Conservation (phyloP, 2,888 invertebrate species). For the Lycocerus yunnanus region DNA sequence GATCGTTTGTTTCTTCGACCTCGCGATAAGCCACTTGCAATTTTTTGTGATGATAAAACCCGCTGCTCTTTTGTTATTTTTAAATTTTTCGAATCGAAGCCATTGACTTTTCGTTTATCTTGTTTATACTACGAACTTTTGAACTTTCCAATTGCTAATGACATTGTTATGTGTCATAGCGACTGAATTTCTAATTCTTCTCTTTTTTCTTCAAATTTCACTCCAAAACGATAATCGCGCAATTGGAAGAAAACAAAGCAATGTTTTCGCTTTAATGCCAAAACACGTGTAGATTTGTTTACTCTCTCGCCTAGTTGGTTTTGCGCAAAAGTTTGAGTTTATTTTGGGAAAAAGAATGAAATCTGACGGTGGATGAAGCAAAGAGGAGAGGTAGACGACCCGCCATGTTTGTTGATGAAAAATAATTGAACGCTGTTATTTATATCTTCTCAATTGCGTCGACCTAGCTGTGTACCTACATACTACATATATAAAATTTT, state of each 20-base stretch:
- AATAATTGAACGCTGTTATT: constrained; percentile 20
- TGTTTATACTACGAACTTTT: constrained; percentile 20
- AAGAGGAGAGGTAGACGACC: constrained; percentile 16
- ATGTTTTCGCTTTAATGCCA: not conserved
- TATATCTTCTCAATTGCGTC: constrained; percentile 17
- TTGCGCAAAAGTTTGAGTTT: not conserved
- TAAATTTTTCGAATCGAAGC: constrained; percentile 4
- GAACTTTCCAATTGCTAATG: constrained; percentile 8
- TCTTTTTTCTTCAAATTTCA: not conserved
- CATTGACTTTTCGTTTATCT: constrained; percentile 16
- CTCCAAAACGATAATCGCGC: too few species aligned
- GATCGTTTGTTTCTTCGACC: not conserved
- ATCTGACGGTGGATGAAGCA: not conserved
- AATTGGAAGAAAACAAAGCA: not conserved
- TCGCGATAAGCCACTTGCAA: not conserved
- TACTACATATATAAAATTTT: constrained; percentile 2
- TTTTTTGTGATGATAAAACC: not conserved
- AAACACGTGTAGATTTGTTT: not conserved
- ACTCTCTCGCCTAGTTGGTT: not conserved
- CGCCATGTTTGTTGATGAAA: constrained; percentile 6
- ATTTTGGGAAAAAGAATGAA: not conserved
- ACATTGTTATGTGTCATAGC: not conserved
- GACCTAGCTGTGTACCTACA: too few species aligned
- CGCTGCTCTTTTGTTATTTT: not conserved
- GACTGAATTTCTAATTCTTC: too few species aligned